Conservation (phyloP, 2,797 vertebrate species). For the Phoxinus dragarum region DNA sequence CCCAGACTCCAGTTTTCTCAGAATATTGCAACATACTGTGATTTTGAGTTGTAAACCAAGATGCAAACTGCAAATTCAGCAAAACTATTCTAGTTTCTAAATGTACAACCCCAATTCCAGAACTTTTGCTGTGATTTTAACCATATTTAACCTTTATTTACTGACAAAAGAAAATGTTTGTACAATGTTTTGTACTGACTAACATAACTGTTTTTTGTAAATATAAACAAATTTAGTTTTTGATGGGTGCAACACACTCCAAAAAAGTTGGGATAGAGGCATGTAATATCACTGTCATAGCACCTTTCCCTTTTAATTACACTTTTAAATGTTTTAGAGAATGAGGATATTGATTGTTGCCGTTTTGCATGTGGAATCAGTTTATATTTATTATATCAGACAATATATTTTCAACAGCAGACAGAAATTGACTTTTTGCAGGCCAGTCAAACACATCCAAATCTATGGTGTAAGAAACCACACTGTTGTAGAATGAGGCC, state of each 20-base stretch:
- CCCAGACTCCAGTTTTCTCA: neutral
- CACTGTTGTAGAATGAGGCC: neutral
- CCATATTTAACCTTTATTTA: neutral
- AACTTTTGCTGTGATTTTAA: neutral
- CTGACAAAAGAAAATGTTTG: neutral
- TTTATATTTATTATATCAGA: too few species aligned
- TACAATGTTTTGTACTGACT: neutral
- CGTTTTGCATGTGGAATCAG: neutral
- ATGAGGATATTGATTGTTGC: neutral
- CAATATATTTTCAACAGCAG: neutral
- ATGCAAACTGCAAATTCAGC: neutral
- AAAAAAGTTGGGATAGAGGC: neutral
- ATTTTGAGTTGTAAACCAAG: slow-evolving; percentile 6
- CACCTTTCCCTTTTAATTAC: neutral
- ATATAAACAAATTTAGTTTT: neutral
- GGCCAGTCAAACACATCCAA: neutral
- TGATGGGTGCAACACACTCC: too few species aligned
- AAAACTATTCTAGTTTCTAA: neutral
- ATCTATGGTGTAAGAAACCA: neutral
- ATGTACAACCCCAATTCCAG: neutral
- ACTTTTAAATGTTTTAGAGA: neutral
- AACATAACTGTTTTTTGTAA: neutral
- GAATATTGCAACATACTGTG: slow-evolving; percentile 8
- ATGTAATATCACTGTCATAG: neutral
- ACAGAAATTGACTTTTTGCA: neutral